Conservation (phyloP, 2,113 vertebrate genomes). For the Pandion haliaetus region DNA sequence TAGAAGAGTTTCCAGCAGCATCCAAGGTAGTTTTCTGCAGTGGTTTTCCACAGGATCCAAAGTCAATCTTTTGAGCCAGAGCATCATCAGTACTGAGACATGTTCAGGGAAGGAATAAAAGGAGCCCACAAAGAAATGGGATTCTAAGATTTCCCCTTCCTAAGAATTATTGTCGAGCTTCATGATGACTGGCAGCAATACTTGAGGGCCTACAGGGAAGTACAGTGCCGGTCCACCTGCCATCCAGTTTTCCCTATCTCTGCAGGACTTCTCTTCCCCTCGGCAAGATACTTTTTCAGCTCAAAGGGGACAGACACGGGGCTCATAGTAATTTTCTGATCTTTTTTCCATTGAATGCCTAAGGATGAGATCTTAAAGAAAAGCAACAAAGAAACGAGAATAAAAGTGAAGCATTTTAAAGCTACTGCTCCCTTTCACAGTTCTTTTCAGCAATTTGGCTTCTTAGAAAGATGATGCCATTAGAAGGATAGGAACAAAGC, state of each 20-base stretch:
- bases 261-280: background rate
- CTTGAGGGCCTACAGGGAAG: background rate
- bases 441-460: background rate
- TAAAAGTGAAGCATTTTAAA: background rate
- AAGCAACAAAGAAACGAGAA: background rate
- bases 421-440: background rate
- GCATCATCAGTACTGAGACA: background rate
- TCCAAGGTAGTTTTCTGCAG: background rate
- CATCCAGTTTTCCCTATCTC: background rate
- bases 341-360: background rate
- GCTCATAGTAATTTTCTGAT: background rate
- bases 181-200: background rate
- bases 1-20: background rate
- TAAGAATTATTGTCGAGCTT: background rate
- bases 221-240: background rate
- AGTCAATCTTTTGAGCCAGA: background rate
- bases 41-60: background rate
- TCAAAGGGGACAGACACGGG: rapidly evolving
- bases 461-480: background rate
- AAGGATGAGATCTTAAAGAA: background rate
- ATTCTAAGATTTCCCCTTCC: background rate
- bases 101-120: background rate
- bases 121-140: background rate
- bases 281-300: background rate
- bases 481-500: background rate